Evolutionary conservation across 2,797 vertebrate genomes (phyloP), one percentile per base, ranked within the genome.

Genomic region (Peromyscus aztecus): DNA sequence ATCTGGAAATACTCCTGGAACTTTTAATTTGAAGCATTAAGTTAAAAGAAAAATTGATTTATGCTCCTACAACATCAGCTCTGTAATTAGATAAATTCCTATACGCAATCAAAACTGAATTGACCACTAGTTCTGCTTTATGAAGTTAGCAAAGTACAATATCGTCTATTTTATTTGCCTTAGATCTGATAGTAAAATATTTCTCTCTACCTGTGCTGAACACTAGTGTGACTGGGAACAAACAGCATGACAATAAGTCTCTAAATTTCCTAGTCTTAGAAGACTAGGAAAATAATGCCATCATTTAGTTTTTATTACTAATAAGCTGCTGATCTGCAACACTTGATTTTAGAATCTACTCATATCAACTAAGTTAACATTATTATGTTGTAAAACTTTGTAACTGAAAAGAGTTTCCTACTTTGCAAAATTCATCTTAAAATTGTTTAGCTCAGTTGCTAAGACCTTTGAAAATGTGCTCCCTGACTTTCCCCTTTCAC

Each of bases 251-350:
- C 16, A 81, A 80, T 88, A 52, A 84, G 12, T 31, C 34, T 17
- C 69, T 73, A 82, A 76, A 85, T 52, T 61, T 84, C 3, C 85
- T 55, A 2, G 43, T 92, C 37, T 49, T 78, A 87, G 69, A 97
- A 83, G 31, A 37, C 21, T 67, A 9, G 40, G 34, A 63, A 87
- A 90, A 78, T 29, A 89, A 83, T 57, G 52, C 49, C 59, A 81
- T 31, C 24, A 11, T 24, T 59, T 80, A 77, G 23, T 80, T 85
- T 73, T 43, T 2, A 69, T 94, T 88, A 40, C 12, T 43, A 59
- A 73, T 43, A 73, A 73, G 65, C 85, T 88, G 52, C 21, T 63
- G 31, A 89, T 80, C 55, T 52, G 59, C 43, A 92, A 86, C 49
- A 11, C 40, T 78, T 55, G 0, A 19, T 75, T 84, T 27, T 73